These are phyloP conservation scores for Pimpla rufipes DNA, from an alignment of 2,888 invertebrate species.

Conservation along the genomic window DNA sequence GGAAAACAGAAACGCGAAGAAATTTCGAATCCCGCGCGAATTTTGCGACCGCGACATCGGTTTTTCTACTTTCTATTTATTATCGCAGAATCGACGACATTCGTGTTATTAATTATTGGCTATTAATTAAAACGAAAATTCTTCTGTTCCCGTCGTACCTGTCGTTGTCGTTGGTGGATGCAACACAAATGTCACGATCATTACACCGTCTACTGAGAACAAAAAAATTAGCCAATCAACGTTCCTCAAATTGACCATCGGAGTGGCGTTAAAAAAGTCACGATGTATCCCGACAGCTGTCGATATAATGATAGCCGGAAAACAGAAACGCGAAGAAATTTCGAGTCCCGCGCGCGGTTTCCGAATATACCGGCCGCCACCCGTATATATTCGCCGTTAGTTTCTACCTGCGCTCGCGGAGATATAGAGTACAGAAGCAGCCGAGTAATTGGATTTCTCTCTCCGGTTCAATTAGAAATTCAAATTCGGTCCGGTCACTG, in stretches of 20 bases:
- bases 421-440: conserved; percentile 60
- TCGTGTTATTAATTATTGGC: neutral
- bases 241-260: neutral
- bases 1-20: neutral
- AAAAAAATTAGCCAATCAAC: neutral
- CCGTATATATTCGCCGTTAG: conserved; percentile 38
- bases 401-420: conserved; percentile 50
- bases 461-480: conserved; percentile 83
- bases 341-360: conserved; percentile 29
- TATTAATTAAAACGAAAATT: too few species aligned
- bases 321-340: conserved; percentile 20
- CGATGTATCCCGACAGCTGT: neutral
- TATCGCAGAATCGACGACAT: neutral
- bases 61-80: neutral
- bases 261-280: neutral
- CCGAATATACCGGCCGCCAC: conserved; percentile 12
- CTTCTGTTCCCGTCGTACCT: neutral
- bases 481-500: conserved; percentile 79
- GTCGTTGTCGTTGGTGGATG: too few species aligned
- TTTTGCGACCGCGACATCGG: neutral
- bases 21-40: conserved; percentile 36
- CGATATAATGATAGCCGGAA: conserved; percentile 14
- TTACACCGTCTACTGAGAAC: neutral
- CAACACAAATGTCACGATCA: neutral
- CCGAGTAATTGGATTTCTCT: conserved; percentile 73